These are phyloP conservation scores for Gambusia holbrooki DNA, from an alignment of 2,113 vertebrate species.

Conservation along the genomic window DNA sequence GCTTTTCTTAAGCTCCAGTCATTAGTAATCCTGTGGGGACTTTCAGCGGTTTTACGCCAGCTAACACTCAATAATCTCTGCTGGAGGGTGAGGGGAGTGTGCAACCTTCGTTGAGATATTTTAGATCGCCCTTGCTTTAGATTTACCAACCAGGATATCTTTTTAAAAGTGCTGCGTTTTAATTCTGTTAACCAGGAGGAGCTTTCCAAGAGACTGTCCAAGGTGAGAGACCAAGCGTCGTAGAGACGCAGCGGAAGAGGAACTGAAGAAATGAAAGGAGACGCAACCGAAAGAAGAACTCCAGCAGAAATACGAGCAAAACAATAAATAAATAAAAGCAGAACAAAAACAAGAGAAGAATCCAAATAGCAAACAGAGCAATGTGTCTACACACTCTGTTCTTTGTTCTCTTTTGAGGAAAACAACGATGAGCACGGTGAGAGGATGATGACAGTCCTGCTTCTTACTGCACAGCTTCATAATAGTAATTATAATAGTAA, in stretches of 20 bases:
- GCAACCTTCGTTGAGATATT: neutral
- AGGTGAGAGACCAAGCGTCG: constrained; percentile 87
- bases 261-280: neutral
- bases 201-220: constrained; percentile 88
- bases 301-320: neutral
- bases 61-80: neutral
- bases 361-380: neutral
- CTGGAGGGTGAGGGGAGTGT: neutral
- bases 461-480: neutral
- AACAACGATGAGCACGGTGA: neutral
- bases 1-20: neutral
- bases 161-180: neutral
- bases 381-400: constrained; percentile 19
- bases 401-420: constrained; percentile 12
- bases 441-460: neutral
- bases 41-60: constrained; percentile 1
- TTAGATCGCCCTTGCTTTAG: neutral
- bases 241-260: constrained; percentile 9
- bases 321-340: too few relatives aligned
- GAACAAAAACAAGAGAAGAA: neutral
- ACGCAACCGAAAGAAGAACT: neutral
- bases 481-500: too few relatives aligned
- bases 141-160: too few relatives aligned
- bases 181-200: constrained; percentile 80
- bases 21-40: neutral